These are phyloP conservation scores for Saccostrea glomerata DNA, from an alignment of 1,140 invertebrate species.

Conservation along the genomic window DNA sequence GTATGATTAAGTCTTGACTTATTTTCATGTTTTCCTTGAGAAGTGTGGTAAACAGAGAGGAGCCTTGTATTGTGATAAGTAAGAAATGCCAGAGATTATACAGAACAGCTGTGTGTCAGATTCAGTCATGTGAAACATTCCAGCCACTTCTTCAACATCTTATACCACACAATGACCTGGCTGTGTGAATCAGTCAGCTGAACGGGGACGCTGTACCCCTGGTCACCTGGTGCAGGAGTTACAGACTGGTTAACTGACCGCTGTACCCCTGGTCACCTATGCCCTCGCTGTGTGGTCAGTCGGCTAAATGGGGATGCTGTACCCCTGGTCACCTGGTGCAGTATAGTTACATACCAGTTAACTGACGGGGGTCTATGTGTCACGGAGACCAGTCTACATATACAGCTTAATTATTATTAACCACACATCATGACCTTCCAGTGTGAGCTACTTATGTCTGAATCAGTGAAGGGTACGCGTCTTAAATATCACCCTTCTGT, in stretches of 20 bases:
- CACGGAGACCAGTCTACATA: not conserved
- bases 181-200: not conserved
- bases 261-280: no score
- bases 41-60: not conserved
- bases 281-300: not conserved
- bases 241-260: not conserved
- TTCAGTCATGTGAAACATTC: conserved; percentile 22
- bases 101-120: conserved; percentile 15
- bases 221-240: not conserved
- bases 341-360: not conserved
- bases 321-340: conserved; percentile 13
- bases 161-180: not conserved
- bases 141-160: not conserved
- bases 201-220: not conserved
- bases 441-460: not conserved
- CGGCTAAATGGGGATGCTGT: not conserved
- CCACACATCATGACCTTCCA: not conserved
- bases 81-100: not conserved
- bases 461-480: conserved; percentile 11
- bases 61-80: not conserved
- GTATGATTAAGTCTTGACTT: not conserved
- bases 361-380: not conserved
- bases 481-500: conserved; percentile 5
- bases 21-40: conserved; percentile 26
- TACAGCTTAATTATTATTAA: not conserved